Evolutionary conservation across 2,888 invertebrate species (phyloP).

Genomic region (Meliscaeva auricollis): DNA sequence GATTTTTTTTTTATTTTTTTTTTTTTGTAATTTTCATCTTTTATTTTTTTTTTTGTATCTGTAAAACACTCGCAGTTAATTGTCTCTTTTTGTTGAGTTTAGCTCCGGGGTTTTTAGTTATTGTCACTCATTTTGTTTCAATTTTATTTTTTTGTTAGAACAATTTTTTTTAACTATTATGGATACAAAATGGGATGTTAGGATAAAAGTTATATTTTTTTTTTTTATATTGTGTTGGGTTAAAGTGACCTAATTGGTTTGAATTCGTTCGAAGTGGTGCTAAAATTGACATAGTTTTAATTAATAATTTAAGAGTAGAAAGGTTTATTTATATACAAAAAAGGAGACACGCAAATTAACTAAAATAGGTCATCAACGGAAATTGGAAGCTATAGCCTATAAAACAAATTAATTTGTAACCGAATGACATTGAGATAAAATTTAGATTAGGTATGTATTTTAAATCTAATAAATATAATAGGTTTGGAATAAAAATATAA

Average conservation of each 20-base stretch:
- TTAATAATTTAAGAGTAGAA: background rate
- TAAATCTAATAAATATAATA: no score
- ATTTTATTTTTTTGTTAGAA: background rate
- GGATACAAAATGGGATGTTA: background rate
- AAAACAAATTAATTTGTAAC: no score
- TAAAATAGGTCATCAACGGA: no score
- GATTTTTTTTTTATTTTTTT: slow-evolving; percentile 1
- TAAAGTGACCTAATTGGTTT: background rate
- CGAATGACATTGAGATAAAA: no score
- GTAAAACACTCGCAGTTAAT: slow-evolving; percentile 42
- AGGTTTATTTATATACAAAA: background rate
- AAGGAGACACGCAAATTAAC: background rate
- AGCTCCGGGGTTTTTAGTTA: slow-evolving; percentile 41
- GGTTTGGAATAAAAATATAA: no score
- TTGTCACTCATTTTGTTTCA: slow-evolving; percentile 38
- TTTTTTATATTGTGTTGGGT: background rate
- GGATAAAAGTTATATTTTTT: background rate
- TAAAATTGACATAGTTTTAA: background rate
- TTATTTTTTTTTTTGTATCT: slow-evolving; percentile 29
- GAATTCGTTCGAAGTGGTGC: background rate
- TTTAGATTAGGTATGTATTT: no score
- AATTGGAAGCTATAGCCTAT: no score
- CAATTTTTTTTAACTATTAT: slow-evolving; percentile 2
- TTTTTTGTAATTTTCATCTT: background rate
- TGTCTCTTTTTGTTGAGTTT: slow-evolving; percentile 1